phyloP scores from a whole-genome alignment of 2,797 vertebrate genomes.

The Sebastiscus tertius region DNA sequence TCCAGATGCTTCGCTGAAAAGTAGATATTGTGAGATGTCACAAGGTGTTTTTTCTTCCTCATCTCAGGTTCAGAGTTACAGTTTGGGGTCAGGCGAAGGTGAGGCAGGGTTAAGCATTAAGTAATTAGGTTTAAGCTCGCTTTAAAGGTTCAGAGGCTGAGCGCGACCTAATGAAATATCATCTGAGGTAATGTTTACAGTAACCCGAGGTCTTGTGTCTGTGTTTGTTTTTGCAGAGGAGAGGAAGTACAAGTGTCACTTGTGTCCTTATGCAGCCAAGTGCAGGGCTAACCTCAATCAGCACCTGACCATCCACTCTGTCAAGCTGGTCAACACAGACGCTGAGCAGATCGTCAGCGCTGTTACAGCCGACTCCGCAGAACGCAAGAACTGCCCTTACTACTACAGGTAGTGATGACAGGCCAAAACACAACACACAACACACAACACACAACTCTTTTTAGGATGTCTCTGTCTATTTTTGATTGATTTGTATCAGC shows the following conservation, averaged over 20 bases:
- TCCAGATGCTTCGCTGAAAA: constrained; percentile 3
- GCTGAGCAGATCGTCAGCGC: constrained; percentile 95
- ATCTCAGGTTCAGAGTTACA: constrained; percentile 32
- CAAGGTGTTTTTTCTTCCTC: neutral
- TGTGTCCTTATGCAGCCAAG: constrained; percentile 99
- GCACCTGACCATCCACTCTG: constrained; percentile 98
- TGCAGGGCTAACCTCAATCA: constrained; percentile 99
- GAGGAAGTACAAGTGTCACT: constrained; percentile 99
- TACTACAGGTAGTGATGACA: constrained; percentile 90
- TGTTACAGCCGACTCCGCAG: constrained; percentile 88
- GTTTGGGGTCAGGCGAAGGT: constrained; percentile 21
- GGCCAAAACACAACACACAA: neutral
- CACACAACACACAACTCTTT: neutral
- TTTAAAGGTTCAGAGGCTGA: constrained; percentile 41
- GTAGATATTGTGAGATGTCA: constrained; percentile 11
- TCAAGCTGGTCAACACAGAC: constrained; percentile 98
- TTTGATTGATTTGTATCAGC: neutral
- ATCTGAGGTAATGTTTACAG: constrained; percentile 43
- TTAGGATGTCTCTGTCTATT: neutral
- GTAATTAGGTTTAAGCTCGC: constrained; percentile 48
- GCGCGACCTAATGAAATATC: constrained; percentile 44
- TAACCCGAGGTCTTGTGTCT: constrained; percentile 42
- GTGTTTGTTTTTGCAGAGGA: constrained; percentile 87
- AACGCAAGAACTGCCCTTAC: constrained; percentile 95
- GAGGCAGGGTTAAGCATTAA: constrained; percentile 32